Evolutionary conservation across 2,113 vertebrate species (phyloP).

Genomic region (Microtus richardsoni): DNA sequence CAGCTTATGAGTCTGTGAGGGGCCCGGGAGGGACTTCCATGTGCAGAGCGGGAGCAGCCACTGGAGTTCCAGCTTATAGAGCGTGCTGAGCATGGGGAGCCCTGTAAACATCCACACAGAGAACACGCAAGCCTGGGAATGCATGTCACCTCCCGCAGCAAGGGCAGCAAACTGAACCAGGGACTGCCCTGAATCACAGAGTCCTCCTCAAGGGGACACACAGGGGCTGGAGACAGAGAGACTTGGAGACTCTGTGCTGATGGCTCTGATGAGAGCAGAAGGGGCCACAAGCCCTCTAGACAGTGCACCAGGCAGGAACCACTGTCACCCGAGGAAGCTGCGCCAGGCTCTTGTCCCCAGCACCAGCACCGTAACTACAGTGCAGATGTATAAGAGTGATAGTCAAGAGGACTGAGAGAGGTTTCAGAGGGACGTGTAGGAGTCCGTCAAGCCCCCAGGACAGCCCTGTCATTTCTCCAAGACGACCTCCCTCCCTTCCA

Average conservation of each 20-base stretch:
- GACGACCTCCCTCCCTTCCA: not conserved
- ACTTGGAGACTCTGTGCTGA: rapidly evolving
- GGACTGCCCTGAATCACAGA: not conserved
- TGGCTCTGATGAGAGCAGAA: not conserved
- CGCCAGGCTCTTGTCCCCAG: not conserved
- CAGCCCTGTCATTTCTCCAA: not conserved
- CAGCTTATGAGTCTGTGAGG: too few relatives aligned
- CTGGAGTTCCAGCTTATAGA: not conserved
- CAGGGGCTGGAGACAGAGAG: not conserved
- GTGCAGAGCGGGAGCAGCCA: not conserved
- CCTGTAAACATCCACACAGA: not conserved
- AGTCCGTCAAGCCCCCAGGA: not conserved
- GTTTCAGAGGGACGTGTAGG: not conserved
- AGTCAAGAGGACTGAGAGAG: not conserved
- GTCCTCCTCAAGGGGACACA: not conserved
- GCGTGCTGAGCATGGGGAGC: not conserved
- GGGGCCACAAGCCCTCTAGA: not conserved
- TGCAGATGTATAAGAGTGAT: not conserved
- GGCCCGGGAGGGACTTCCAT: not conserved
- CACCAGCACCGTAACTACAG: not conserved
- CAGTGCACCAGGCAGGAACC: too few relatives aligned
- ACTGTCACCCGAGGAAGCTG: too few relatives aligned
- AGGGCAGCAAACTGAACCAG: not conserved
- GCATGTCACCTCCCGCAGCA: not conserved
- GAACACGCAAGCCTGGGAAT: too few relatives aligned